phyloP scores from a whole-genome alignment of 2,113 vertebrate genomes.

The Myxocyprinus asiaticus region DNA sequence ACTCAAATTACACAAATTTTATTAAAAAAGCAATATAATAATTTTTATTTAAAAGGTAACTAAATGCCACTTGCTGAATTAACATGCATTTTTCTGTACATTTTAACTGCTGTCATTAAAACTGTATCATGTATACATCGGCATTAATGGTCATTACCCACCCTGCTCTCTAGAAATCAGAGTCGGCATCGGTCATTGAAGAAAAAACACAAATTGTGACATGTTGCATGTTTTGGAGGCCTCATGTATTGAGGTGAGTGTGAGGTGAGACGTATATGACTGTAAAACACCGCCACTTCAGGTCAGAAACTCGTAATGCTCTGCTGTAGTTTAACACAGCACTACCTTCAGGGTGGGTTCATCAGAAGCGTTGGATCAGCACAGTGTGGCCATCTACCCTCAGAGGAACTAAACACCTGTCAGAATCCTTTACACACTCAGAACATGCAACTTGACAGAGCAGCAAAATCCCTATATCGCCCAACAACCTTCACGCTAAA shows the following conservation, averaged over 20 bases:
- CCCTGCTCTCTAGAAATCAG: no score
- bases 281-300: constrained; percentile 6
- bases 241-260: not conserved
- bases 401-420: constrained; percentile 13
- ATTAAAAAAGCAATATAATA: no score
- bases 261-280: constrained; percentile 4
- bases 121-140: no score
- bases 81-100: no score
- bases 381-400: constrained; percentile 14
- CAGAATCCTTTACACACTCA: constrained; percentile 20
- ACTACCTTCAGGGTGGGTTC: not conserved
- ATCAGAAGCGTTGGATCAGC: constrained; percentile 2
- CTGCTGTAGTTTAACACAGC: constrained; percentile 9
- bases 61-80: no score
- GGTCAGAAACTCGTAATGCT: constrained; percentile 18
- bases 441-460: constrained; percentile 11
- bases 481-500: constrained; percentile 2
- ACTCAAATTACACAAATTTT: no score
- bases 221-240: not conserved
- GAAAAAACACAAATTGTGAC: not conserved
- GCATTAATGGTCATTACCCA: no score
- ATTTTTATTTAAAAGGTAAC: no score
- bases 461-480: not conserved
- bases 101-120: no score
- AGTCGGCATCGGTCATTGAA: no score